phyloP scores from a whole-genome alignment of 2,113 vertebrate genomes.

The human region DNA sequence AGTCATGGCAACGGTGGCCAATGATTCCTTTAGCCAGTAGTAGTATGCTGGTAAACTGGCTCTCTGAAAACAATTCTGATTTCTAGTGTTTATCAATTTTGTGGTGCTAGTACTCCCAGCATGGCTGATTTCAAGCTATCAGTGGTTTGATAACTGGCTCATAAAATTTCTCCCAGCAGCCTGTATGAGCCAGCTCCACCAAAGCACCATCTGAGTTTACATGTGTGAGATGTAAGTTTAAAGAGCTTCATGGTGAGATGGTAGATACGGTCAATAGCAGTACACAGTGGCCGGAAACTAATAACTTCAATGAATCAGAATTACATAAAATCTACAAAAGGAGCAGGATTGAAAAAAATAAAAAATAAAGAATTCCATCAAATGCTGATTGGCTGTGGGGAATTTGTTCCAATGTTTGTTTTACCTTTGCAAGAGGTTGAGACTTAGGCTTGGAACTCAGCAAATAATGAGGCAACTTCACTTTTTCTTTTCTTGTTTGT shows the following conservation, averaged over 20 bases:
- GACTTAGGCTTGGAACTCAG: conserved; percentile 81
- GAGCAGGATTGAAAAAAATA: too few species aligned
- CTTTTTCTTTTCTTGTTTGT: conserved; percentile 84
- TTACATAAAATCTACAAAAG: too few species aligned
- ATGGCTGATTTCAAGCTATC: neutral
- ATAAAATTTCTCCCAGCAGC: neutral
- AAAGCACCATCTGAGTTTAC: neutral
- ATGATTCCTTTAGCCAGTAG: neutral
- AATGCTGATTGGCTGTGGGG: neutral
- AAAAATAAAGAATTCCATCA: neutral
- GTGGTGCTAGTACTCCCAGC: neutral
- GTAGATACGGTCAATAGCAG: fast-evolving
- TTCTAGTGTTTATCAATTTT: neutral
- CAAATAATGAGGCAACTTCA: conserved; percentile 85
- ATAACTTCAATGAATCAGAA: neutral
- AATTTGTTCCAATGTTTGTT: neutral
- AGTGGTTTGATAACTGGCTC: neutral
- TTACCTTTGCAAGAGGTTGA: conserved; percentile 87
- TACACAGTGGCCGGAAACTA: neutral
- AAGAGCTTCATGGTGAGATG: neutral
- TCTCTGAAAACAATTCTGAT: neutral
- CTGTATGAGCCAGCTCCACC: neutral
- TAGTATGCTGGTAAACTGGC: neutral
- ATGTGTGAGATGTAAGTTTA: neutral
- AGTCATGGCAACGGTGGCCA: neutral